Base-by-base conservation (phyloP, 1,140 invertebrate species). In the Drosophila ambigua region DNA sequence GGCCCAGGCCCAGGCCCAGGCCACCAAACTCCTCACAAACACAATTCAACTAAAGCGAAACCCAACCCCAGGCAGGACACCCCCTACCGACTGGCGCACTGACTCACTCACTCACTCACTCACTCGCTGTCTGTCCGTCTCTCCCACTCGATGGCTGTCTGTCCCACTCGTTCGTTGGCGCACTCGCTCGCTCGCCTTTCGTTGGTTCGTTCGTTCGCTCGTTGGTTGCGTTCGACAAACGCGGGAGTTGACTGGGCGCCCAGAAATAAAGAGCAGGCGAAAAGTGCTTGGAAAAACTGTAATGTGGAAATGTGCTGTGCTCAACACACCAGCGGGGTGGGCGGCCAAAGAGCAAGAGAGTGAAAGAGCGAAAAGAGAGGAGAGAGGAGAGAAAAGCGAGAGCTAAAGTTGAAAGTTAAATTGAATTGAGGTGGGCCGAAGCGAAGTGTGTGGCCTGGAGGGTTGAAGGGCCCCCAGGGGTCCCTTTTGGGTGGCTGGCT, bases 241-340 rank as follows among this genome's bases (percentile, higher is more conserved):
- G 88, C 88, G 88, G 88, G 88, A 88, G 83, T 81, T 58, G 72
- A 74, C 83, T 88, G 88, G 88, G 88, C 74, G 80, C 74, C 15
- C 88, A 90, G 88, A 50, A 74, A 62, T 45, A n/a, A n/a, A 5
- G 3, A 72, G 67, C 44, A 82, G n/a, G 54, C 44, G 24, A 49
- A 43, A 24, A n/a, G 24, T 6, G 41, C 44, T 39, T 50, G 23
- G 44, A 68, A 74, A 63, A 57, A 64, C 52, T 46, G 39, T 68
- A 49, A 72, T 62, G 50, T 39, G 49, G 20, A 72, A 76, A 69
- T 48, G 52, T 71, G 61, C 61, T 48, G 52, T 71, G 61, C 61
- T 71, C 67, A 77, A 48, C 45, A 51, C 16, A 13, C 20, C 20
- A 20, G 15, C 11, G 8, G 26, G 48, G 11, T 4, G 41, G 15